These are phyloP conservation scores for Hormaphis cornu DNA, from an alignment of 1,140 invertebrate species.

Conservation along the genomic window DNA sequence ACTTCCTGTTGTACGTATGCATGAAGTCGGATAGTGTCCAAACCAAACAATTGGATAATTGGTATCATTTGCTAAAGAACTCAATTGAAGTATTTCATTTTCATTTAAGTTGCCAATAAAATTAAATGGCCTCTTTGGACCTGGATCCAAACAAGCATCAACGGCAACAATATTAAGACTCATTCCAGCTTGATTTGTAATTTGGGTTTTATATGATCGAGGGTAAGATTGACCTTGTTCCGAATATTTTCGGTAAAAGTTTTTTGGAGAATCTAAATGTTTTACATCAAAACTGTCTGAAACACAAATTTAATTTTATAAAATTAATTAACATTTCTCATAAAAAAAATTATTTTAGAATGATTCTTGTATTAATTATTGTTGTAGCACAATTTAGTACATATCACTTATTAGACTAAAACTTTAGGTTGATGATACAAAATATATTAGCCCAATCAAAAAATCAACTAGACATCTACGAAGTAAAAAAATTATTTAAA, in stretches of 20 bases:
- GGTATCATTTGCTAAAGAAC: slow-evolving; percentile 44
- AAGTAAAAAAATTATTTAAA: too few relatives aligned
- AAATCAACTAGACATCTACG: too few relatives aligned
- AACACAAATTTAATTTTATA: slow-evolving; percentile 39
- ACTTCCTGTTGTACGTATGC: slow-evolving; percentile 7
- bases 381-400: too few relatives aligned
- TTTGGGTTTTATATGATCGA: slow-evolving; percentile 66
- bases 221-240: slow-evolving; percentile 60
- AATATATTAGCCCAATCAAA: too few relatives aligned
- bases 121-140: slow-evolving; percentile 80
- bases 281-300: slow-evolving; percentile 84
- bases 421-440: too few relatives aligned
- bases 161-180: slow-evolving; percentile 65
- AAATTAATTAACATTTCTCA: neutral
- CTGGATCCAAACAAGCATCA: slow-evolving; percentile 80
- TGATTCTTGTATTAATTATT: too few relatives aligned
- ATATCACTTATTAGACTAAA: too few relatives aligned
- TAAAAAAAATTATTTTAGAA: too few relatives aligned
- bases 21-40: slow-evolving; percentile 86
- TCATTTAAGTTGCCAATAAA: slow-evolving; percentile 70
- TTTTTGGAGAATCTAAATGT: slow-evolving; percentile 55
- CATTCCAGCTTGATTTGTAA: slow-evolving; percentile 43
- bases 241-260: slow-evolving; percentile 73
- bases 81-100: slow-evolving; percentile 49
- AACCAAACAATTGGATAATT: slow-evolving; percentile 52